Percentiles rank a stretch among this genome's conserved stretches.
Conservation (phyloP, 2,113 vertebrate genomes). For the Mellivora capensis region DNA sequence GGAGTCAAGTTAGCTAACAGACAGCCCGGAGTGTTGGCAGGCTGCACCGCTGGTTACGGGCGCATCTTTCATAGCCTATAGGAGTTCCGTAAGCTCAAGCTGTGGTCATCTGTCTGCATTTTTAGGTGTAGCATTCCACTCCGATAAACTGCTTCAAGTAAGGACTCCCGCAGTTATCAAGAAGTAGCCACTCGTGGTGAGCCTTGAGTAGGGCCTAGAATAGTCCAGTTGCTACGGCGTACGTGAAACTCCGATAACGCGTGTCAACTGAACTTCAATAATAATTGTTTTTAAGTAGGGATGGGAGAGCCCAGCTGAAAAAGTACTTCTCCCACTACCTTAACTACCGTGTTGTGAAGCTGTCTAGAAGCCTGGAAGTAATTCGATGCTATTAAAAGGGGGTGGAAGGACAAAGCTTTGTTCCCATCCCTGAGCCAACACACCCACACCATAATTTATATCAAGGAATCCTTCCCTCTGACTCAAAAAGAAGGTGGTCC, state of each 20-base stretch:
- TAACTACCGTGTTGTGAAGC: background rate
- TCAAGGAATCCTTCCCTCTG: background rate
- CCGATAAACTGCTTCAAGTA: background rate
- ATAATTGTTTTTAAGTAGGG: background rate
- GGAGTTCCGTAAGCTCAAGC: background rate
- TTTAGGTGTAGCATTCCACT: background rate
- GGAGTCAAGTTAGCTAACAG: background rate
- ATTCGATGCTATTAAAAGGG: background rate
- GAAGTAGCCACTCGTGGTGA: background rate
- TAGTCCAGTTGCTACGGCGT: background rate
- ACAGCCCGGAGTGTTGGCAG: background rate
- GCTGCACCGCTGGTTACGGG: background rate
- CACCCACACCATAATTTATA: background rate
- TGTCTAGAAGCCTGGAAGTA: background rate
- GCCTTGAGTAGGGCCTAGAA: background rate
- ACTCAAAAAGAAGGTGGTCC: background rate
- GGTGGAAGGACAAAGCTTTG: background rate
- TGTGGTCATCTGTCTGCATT: background rate
- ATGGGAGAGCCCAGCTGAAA: background rate
- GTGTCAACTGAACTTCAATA: background rate
- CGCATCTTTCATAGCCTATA: background rate
- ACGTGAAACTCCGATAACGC: background rate
- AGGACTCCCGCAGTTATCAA: background rate
- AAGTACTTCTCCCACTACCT: background rate
- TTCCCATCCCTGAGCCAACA: background rate